phyloP scores from a whole-genome alignment of 2,113 vertebrate genomes.

The Drymodes brunneopygia region DNA sequence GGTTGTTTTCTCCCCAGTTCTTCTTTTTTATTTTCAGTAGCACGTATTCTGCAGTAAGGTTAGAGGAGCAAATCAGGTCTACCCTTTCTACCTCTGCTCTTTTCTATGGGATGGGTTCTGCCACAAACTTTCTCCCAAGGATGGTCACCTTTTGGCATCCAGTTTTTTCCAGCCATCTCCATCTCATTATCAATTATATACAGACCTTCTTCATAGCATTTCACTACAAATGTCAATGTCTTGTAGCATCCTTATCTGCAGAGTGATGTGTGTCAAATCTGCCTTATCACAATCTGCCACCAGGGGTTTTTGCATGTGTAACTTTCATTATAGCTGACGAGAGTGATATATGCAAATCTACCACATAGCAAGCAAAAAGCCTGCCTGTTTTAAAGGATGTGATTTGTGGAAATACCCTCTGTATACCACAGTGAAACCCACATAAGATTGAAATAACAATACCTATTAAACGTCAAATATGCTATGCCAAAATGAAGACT shows the following conservation, averaged over 20 bases:
- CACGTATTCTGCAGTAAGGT: not conserved
- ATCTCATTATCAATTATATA: constrained; percentile 6
- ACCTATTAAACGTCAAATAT: not conserved
- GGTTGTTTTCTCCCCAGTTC: not conserved
- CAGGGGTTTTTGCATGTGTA: not conserved
- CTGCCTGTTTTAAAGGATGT: not conserved
- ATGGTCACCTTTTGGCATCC: not conserved
- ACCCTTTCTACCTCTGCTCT: not conserved
- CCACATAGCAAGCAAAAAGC: not conserved
- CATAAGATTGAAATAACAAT: not conserved
- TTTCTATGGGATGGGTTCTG: not conserved
- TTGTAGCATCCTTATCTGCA: constrained; percentile 6
- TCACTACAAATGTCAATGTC: constrained; percentile 9
- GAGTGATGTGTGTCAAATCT: constrained; percentile 45
- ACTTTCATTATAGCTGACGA: not conserved
- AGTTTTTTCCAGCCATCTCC: not conserved
- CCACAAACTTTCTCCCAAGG: not conserved
- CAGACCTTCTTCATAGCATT: not conserved
- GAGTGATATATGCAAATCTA: constrained; percentile 25
- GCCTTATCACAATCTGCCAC: constrained; percentile 46
- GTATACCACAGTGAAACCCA: not conserved
- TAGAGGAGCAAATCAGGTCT: not conserved
- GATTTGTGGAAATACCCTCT: not conserved
- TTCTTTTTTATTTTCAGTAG: not conserved
- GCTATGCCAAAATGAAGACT: not conserved